Evolutionary conservation across 2,113 vertebrate genomes (phyloP), one percentile per base, ranked within the genome.

Genomic region (Electrona antarctica): DNA sequence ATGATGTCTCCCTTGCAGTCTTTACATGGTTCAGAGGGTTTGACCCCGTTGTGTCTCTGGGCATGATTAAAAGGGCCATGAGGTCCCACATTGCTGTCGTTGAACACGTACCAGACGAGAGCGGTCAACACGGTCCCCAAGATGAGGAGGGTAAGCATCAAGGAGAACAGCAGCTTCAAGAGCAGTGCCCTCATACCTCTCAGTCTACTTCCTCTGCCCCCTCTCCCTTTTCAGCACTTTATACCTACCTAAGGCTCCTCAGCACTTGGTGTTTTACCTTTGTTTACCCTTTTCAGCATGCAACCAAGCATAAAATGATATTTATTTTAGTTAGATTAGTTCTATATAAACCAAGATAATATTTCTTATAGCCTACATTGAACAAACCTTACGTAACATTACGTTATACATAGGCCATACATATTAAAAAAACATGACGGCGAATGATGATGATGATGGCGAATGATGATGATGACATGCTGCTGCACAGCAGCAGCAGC

Each of bases 71-170:
- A 1, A 1, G 3, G 10, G 33, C 2, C 14, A 1, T 11, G 51
- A 62, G 62, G 61, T 9, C 67, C 48, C 8, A 74, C 73, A 50
- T 77, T 66, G 8, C 86, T 89, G 64, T 0, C 2, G 28, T 67
- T 68, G 46, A 64, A 28, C 12, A 52, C 54, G 76, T 76, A 85
- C 88, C 86, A 91, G 75, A 85, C 12, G 61, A 90, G 6, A 6
- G 69, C 69, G 47, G 78, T 88, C 69, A 90, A 50, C 68, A 88
- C 64, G 52, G 77, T 86, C 49, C 77, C 83, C 80, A 90, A 7
- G 41, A 49, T 73, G 41, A 92, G 8, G 14, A 91, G 14, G 10
- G 51, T 76, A 41, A 90, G 61, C 69, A 75, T 75, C 48, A 81
- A 14, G 60, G 64, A 81, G 29, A 83, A 62, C 14, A 87, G 46